These are phyloP conservation scores for Sparidentex hasta DNA, from an alignment of 2,797 vertebrate species.

Conservation along the genomic window DNA sequence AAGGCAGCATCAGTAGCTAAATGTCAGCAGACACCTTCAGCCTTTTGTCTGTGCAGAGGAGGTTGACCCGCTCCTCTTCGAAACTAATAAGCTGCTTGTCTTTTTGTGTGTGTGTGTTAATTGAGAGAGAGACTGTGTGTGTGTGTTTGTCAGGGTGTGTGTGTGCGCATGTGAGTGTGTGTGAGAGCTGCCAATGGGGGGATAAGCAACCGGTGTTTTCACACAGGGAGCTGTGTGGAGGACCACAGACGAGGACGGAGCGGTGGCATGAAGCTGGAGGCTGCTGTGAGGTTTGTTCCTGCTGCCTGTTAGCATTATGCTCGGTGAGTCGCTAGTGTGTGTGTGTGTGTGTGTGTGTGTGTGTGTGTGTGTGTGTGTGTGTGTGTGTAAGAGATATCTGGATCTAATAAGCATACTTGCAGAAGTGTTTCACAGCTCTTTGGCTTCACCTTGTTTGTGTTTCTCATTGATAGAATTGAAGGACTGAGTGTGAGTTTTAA, in stretches of 20 bases:
- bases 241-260: slow-evolving; percentile 32
- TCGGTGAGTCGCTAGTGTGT: slow-evolving; percentile 54
- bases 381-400: background rate
- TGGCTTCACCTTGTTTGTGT: slow-evolving; percentile 10
- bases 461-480: background rate
- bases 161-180: slow-evolving; percentile 14
- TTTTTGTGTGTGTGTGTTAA: slow-evolving; percentile 52
- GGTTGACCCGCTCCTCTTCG: slow-evolving; percentile 48
- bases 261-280: slow-evolving; percentile 42
- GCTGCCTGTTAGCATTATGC: slow-evolving; percentile 24
- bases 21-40: slow-evolving; percentile 63
- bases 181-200: slow-evolving; percentile 33
- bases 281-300: slow-evolving; percentile 26
- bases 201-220: slow-evolving; percentile 55
- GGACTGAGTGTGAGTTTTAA: background rate
- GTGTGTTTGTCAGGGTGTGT: slow-evolving; percentile 17
- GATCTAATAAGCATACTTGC: slow-evolving; percentile 29
- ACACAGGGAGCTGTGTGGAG: slow-evolving; percentile 2
- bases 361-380: slow-evolving; percentile 12
- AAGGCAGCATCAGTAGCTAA: slow-evolving; percentile 53
- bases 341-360: slow-evolving; percentile 19
- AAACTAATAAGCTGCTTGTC: slow-evolving; percentile 56
- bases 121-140: background rate
- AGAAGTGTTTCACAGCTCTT: background rate
- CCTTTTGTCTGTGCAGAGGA: slow-evolving; percentile 36